Evolutionary conservation across 2,888 invertebrate genomes (phyloP).

Genomic region (Thymelicus sylvestris): DNA sequence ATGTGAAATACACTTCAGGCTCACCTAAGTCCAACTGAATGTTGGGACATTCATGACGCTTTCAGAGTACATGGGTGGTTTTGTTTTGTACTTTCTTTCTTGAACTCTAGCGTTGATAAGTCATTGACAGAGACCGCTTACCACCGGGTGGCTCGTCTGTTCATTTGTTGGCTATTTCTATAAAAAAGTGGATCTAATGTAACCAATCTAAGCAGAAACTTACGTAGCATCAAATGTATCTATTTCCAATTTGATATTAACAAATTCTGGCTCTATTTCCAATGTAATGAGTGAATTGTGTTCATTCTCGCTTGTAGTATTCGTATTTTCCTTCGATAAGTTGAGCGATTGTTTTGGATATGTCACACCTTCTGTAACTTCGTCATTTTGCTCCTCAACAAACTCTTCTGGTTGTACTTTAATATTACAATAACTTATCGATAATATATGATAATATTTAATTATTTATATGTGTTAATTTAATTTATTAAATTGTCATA

Average conservation of each 20-base stretch:
- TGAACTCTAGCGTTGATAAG: no score
- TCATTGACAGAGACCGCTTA: no score
- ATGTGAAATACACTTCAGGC: no score
- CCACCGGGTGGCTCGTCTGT: no score
- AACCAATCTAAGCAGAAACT: conserved; percentile 13
- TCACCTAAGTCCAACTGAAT: no score
- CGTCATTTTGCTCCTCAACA: conserved; percentile 27
- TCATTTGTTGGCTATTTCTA: no score
- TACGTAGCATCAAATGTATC: conserved; percentile 34
- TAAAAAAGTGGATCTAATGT: no score
- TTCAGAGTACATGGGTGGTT: no score
- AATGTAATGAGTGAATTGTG: conserved; percentile 6
- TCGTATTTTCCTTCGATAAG: conserved; percentile 9
- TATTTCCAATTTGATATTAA: conserved; percentile 44
- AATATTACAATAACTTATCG: conserved; percentile 25
- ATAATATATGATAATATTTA: conserved; percentile 14
- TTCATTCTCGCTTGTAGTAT: conserved; percentile 16
- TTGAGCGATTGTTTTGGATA: conserved; percentile 9
- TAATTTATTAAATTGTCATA: no score
- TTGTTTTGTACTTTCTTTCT: no score
- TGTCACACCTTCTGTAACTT: background rate
- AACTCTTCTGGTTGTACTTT: conserved; percentile 26
- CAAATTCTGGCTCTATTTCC: conserved; percentile 40
- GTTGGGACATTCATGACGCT: no score
- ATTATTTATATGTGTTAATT: no score